Evolutionary conservation across 2,888 invertebrate species (phyloP), one percentile per base, ranked within the genome.

Genomic region (Synanthedon andrenaeformis): DNA sequence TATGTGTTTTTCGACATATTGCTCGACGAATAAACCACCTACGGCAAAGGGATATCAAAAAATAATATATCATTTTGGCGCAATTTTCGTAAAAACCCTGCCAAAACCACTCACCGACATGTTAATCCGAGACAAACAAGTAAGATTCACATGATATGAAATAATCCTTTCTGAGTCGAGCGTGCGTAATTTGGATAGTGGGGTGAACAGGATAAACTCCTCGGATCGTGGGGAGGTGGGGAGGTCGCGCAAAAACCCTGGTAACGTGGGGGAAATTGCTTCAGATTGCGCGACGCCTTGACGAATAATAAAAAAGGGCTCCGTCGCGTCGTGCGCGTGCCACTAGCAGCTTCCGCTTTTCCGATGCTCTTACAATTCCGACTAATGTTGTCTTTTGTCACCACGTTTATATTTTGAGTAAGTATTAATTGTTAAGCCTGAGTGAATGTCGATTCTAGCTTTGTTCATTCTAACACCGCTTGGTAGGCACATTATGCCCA

Each of bases 61-160:
- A 45, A 45, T 45, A 45, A 45, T 45, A 45, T 45, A 45, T 45
- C 45, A 45, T 45, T 45, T n/a, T 45, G 45, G n/a, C 45, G 45
- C n/a, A 45, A 45, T 45, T 45, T 45, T 45, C 45, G 45, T 13
- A n/a, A 45, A 45, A 45, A 45, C n/a, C 45, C 45, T 17, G 49
- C 23, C 49, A 49, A 61, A 58, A 57, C 55, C 51, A 57, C 51
- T 55, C 48, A 41, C 5, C 28, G 56, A 54, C 61, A 60, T 55
- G 63, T 64, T 72, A 67, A 69, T 70, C 63, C 61, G 54, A 51
- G 57, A 61, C 63, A 63, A 64, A 65, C 62, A 65, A 65, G 65
- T 62, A 58, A 54, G 57, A 58, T 62, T 59, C 63, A 61, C 63
- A 59, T 63, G 64, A 65, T 63, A 64, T 54, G 41, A 70, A 58